Conservation (phyloP, 1,140 invertebrate genomes). For the Ptiloglossa arizonensis region DNA sequence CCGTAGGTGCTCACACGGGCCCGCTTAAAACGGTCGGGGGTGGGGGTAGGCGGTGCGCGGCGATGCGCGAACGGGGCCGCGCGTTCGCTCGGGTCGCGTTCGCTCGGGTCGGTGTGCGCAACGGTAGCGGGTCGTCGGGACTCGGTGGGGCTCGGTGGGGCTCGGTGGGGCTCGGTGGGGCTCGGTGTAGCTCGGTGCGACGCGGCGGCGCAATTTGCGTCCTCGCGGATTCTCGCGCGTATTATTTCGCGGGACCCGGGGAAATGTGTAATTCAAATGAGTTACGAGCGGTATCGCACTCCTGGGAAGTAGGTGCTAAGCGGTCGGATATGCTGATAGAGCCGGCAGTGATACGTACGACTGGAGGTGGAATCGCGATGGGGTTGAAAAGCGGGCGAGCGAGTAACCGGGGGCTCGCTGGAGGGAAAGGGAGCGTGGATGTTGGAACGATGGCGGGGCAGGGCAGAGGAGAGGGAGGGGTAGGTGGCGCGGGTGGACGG, state of each 20-base stretch:
- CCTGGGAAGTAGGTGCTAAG: conserved; percentile 82
- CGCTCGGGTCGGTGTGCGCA: neutral
- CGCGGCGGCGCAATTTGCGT: conserved; percentile 52
- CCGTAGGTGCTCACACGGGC: conserved; percentile 32
- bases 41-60: conserved; percentile 25
- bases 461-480: conserved; percentile 13
- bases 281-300: conserved; percentile 80
- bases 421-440: conserved; percentile 44
- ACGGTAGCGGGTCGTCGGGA: neutral
- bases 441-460: neutral
- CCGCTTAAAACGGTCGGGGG: conserved; percentile 55
- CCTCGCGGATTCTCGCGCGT: conserved; percentile 63
- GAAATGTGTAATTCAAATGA: conserved; percentile 82
- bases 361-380: conserved; percentile 74
- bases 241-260: conserved; percentile 71
- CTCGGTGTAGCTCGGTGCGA: too few relatives aligned
- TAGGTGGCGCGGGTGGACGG: neutral
- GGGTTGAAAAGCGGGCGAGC: conserved; percentile 69
- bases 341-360: conserved; percentile 74
- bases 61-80: neutral
- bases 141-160: too few relatives aligned
- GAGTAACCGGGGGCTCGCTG: conserved; percentile 31
- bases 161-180: too few relatives aligned
- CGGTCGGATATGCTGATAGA: conserved; percentile 81
- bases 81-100: too few relatives aligned